These are phyloP conservation scores for Gisinianus flammeolus DNA, from an alignment of 2,888 invertebrate species.

Conservation along the genomic window DNA sequence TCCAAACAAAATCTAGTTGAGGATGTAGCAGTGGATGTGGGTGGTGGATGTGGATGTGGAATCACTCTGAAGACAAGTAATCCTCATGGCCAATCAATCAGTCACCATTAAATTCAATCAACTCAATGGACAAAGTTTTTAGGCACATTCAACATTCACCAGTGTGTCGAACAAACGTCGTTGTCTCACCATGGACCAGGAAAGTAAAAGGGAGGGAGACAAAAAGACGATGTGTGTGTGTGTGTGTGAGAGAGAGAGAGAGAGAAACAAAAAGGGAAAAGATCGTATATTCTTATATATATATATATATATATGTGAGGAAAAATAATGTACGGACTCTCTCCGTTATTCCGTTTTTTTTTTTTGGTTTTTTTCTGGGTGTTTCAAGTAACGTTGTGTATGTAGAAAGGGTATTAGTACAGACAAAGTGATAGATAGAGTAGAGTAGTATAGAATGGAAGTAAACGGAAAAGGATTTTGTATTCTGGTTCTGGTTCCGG, in stretches of 20 bases:
- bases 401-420: background rate
- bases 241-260: background rate
- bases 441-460: background rate
- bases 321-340: no score
- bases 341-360: no score
- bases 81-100: conserved; percentile 40
- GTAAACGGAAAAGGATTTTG: background rate
- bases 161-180: no score
- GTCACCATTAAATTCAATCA: conserved; percentile 44
- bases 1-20: conserved; percentile 6
- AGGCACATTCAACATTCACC: conserved; percentile 32
- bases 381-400: background rate
- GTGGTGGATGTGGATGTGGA: background rate
- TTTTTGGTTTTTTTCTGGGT: background rate
- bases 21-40: no score
- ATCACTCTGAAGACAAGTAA: conserved; percentile 30
- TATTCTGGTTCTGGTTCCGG: no score
- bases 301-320: background rate
- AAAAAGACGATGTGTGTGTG: background rate
- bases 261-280: background rate
- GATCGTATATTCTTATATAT: background rate
- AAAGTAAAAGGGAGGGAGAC: background rate
- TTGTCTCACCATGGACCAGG: conserved; percentile 18
- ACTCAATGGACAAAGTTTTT: conserved; percentile 42
- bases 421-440: conserved; percentile 20